Evolutionary conservation across 2,797 vertebrate genomes (phyloP), one percentile per base, ranked within the genome.

Genomic region (Sitta carolinensis): DNA sequence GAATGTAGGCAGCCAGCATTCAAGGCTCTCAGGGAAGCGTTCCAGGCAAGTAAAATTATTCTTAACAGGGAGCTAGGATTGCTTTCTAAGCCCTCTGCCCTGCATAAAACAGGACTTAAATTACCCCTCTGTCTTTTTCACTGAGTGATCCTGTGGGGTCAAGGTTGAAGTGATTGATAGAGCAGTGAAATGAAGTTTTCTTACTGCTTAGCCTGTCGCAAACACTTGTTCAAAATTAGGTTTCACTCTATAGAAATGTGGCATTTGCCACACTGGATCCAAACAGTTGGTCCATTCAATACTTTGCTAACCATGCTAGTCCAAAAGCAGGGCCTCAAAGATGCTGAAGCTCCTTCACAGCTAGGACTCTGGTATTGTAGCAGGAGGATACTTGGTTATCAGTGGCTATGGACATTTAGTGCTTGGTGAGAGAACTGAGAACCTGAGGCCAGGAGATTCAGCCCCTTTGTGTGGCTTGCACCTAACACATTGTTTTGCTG

Each of bases 31-130:
- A 38, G 67, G 51, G 70, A 96, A 88, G 77, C 54, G 19, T 91
- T 96, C 84, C 91, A 94, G 84, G 83, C 85, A 93, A 92, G 92
- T 96, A 91, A 95, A 95, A 90, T 91, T 48, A 94, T 66, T 81
- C 84, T 93, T 95, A 96, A 89, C 95, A 94, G 75, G 30, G 84
- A 94, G 68, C 43, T 85, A 85, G 87, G 89, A 95, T 96, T 96
- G 94, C 88, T 94, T 97, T 97, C 89, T 72, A 74, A 95, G 90
- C 90, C 96, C 93, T 96, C 92, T 96, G 94, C 95, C 96, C 96
- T 96, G 94, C 87, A 83, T 96, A 94, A 96, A 96, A 87, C 94
- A 87, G 80, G 87, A 77, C 77, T 95, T 95, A 93, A 88, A 90
- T 96, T 96, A 89, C 84, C 87, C 93, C 75, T 91, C 85, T 96